Evolutionary conservation across 2,797 vertebrate species (phyloP), one percentile per base, ranked within the genome.

Genomic region (Hapalemur alaotrensis): DNA sequence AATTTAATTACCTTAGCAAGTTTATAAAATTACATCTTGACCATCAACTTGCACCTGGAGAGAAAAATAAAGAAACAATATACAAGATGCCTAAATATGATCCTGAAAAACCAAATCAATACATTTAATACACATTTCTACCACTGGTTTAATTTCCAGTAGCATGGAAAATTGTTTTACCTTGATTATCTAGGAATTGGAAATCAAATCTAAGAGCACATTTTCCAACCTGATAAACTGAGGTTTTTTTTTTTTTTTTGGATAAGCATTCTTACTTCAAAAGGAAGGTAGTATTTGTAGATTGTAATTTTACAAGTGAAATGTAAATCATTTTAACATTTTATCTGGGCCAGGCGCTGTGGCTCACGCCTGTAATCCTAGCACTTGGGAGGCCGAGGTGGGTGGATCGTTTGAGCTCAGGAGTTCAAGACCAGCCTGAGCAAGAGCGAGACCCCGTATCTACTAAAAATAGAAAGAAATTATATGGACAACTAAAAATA

Each of bases 221-320:
- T 73, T 82, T 95, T 69, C 57, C 13, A 93, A 95, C 95, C 72
- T 81, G 35, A 80, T 70, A 79, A 85, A 63, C 43, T 65, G 63
- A 96, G 61, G 18, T 46, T 38, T 38, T 38, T 38, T 38, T 38
- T 38, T 46, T 76, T 81, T 76, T 67, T 67, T 87, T 48, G 91
- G 28, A 61, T 50, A 89, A 95, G 23, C 11, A 85, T 67, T 95
- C 43, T 82, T 63, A 72, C 96, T 93, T 95, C 70, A 89, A 95
- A 88, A 91, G 43, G 61, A 95, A 90, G 23, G 38, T 41, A 75
- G 17, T 70, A 46, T 43, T 50, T 88, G 48, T 93, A 57, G 70
- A 80, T 84, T 97, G 86, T 85, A 84, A 93, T 88, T 95, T 95
- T 81, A 95, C 35, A 87, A 46, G 32, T 89, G 22, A 89, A 92